Base-by-base conservation (phyloP, 2,888 invertebrate genomes). In the Cinara cedri region DNA sequence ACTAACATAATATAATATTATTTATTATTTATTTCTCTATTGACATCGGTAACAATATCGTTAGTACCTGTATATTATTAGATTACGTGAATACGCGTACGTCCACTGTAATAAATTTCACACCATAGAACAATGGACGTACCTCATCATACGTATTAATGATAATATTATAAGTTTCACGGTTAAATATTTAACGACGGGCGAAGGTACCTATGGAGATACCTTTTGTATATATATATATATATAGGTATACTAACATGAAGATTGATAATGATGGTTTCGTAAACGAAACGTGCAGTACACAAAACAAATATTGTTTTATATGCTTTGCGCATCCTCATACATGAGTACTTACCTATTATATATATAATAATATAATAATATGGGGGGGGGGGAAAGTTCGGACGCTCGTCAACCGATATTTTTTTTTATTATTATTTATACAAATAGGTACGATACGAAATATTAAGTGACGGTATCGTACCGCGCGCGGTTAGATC, bases 101-200 rank as follows among this genome's bases (percentile, higher is more conserved):
- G 66, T 78, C 76, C 76, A 49, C 66, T 68, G 76, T 78, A 78
- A 57, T 68, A 68, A 68, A 78, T 68, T 68, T 46, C 24, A n/a
- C 34, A 14, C 19, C 9, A 21, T 68, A 19, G 76, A 78, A 78
- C 76, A 68, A 49, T 60, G 76, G 76, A 78, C 66, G 76, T 68
- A 49, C n/a, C n/a, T n/a, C n/a, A n/a, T n/a, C n/a, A n/a, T n/a
- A 1, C 10, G 16, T 54, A 34, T 34, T 34, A 34, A 34, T 34
- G 6, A 34, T n/a, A 10, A 42, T 21, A 21, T 44, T 6, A 57
- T 46, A 3, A 42, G 26, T 68, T 57, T 76, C 75, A 46, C 57
- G 49, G 66, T 57, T 16, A 34, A 65, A 54, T 57, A 26, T 66
- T 11, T 26, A 51, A 51, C 26, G n/a, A 34, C 11, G 8, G 21